Evolutionary conservation across 1,140 invertebrate genomes (phyloP).

Genomic region (Bombus huntii): DNA sequence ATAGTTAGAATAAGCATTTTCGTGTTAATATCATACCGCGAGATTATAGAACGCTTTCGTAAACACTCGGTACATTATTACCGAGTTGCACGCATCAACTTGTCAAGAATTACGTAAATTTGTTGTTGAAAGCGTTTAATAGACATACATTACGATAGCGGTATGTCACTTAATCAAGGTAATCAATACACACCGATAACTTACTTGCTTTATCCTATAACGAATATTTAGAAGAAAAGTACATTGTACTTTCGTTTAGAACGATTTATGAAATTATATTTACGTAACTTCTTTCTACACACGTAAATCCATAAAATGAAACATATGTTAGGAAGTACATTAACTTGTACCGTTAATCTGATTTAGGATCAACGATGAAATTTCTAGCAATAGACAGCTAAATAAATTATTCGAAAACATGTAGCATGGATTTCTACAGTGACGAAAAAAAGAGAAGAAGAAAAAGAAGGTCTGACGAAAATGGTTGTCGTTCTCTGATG

Average conservation of each 20-base stretch:
- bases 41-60: conserved; percentile 23
- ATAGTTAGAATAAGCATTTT: conserved; percentile 37
- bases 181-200: background rate
- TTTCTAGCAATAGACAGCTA: background rate
- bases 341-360: background rate
- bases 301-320: background rate
- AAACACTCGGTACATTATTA: conserved; percentile 33
- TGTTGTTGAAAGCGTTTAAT: conserved; percentile 27
- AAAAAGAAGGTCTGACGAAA: conserved; percentile 45
- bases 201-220: background rate
- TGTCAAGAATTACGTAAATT: conserved; percentile 23
- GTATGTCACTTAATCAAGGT: background rate
- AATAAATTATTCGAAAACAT: conserved; percentile 17
- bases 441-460: background rate
- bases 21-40: background rate
- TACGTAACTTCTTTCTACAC: background rate
- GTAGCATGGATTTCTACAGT: conserved; percentile 43
- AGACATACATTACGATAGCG: background rate
- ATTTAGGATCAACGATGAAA: background rate
- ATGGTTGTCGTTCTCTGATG: conserved; percentile 37
- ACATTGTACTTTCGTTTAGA: background rate
- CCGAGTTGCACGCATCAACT: background rate
- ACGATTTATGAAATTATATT: background rate
- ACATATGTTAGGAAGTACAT: rapidly evolving
- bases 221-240: background rate